phyloP scores from a whole-genome alignment of 2,113 vertebrate species.

The Aplodontia rufa region DNA sequence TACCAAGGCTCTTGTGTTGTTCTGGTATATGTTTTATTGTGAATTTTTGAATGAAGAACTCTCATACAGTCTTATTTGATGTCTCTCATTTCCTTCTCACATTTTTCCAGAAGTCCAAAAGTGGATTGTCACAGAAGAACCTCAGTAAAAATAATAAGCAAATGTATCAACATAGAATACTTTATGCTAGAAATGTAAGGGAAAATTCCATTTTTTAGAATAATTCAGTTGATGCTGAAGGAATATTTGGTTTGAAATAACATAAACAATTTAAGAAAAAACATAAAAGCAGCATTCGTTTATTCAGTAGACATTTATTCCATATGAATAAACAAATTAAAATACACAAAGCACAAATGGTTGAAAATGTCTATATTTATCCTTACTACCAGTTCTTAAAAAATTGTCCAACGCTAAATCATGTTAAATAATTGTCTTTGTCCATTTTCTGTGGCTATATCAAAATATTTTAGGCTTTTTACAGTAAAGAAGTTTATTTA shows the following conservation, averaged over 20 bases:
- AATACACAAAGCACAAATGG: not conserved
- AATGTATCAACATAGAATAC: not conserved
- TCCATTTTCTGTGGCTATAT: not conserved
- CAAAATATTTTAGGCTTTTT: too few species aligned
- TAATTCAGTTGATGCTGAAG: not conserved
- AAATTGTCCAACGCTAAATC: not conserved
- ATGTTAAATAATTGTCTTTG: too few species aligned
- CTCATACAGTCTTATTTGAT: not conserved
- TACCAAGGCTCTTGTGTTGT: not conserved
- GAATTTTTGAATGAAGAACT: not conserved
- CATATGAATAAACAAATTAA: conserved; percentile 4
- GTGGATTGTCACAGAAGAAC: not conserved
- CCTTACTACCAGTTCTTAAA: not conserved
- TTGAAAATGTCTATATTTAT: not conserved
- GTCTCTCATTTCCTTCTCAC: not conserved
- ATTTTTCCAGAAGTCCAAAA: not conserved
- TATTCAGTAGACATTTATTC: not conserved
- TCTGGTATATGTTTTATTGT: not conserved
- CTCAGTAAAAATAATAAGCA: not conserved
- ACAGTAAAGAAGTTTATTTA: not conserved
- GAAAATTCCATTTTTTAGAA: not conserved
- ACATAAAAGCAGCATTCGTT: not conserved
- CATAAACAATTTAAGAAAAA: not conserved
- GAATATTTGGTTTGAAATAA: not conserved
- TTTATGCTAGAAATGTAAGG: not conserved